Conservation (phyloP, 2,888 invertebrate genomes). For the Chirona hameri region DNA sequence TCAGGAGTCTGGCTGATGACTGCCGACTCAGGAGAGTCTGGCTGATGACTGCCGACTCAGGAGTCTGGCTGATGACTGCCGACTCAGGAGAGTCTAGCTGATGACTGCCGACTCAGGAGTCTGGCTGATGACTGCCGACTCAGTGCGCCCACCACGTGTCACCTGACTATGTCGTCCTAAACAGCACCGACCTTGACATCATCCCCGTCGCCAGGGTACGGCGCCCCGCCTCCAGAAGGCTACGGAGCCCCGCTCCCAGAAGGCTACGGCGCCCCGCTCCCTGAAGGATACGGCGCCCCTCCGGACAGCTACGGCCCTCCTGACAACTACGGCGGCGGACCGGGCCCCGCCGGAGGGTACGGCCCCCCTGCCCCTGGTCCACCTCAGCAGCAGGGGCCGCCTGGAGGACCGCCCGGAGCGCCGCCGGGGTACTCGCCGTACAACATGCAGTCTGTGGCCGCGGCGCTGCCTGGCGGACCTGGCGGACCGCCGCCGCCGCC, state of each 20-base stretch:
- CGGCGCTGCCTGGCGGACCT: constrained; percentile 25
- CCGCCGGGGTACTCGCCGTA: constrained; percentile 27
- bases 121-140: not conserved
- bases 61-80: too few relatives aligned
- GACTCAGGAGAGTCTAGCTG: too few relatives aligned
- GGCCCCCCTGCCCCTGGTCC: not conserved
- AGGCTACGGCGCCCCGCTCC: not conserved
- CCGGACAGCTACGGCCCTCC: not conserved
- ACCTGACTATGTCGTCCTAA: not conserved
- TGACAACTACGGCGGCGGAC: too few relatives aligned
- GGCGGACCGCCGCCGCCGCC: too few relatives aligned
- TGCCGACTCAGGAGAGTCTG: too few relatives aligned
- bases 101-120: too few relatives aligned
- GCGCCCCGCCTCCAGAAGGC: not conserved
- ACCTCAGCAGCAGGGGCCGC: not conserved
- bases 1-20: too few relatives aligned
- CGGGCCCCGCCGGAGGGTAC: not conserved
- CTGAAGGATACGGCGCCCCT: not conserved
- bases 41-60: too few relatives aligned
- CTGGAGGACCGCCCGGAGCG: not conserved
- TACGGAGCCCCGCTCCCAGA: not conserved
- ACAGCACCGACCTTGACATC: not conserved
- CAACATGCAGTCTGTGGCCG: constrained; percentile 31
- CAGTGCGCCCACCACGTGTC: not conserved
- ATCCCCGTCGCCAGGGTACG: not conserved